These are phyloP conservation scores for Aphodius granarius DNA, from an alignment of 2,888 invertebrate genomes.

Conservation along the genomic window DNA sequence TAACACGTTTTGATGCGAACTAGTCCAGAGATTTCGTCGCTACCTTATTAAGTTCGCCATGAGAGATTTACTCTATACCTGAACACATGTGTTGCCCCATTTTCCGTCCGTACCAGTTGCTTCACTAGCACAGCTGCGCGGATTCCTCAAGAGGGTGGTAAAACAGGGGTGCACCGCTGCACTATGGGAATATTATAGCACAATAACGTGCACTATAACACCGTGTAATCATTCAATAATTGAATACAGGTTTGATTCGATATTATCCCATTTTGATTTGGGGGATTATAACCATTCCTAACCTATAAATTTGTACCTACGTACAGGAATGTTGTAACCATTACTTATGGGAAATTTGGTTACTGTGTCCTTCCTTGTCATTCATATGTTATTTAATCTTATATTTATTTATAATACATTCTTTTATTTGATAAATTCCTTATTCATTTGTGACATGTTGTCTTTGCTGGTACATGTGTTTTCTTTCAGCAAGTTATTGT, in stretches of 20 bases:
- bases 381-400: too few relatives aligned
- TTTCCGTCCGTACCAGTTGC: constrained; percentile 8
- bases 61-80: constrained; percentile 11
- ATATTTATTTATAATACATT: background rate
- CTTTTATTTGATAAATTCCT: background rate
- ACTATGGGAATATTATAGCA: background rate
- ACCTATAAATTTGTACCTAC: background rate
- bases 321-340: too few relatives aligned
- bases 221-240: background rate
- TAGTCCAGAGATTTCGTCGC: background rate
- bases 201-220: background rate
- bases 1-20: background rate
- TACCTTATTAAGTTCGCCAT: constrained; percentile 3
- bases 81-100: constrained; percentile 7
- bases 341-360: too few relatives aligned
- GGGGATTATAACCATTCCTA: background rate
- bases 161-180: background rate
- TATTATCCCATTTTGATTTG: background rate
- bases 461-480: background rate
- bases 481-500: background rate
- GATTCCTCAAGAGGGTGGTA: background rate
- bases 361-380: too few relatives aligned
- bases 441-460: background rate
- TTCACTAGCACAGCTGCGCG: background rate
- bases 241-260: background rate